A percentile compares a stretch with the other conserved stretches of the same genome.
These are phyloP conservation scores for Oasisia sp. DNA, from an alignment of 2,888 invertebrate genomes.

Conservation along the genomic window DNA sequence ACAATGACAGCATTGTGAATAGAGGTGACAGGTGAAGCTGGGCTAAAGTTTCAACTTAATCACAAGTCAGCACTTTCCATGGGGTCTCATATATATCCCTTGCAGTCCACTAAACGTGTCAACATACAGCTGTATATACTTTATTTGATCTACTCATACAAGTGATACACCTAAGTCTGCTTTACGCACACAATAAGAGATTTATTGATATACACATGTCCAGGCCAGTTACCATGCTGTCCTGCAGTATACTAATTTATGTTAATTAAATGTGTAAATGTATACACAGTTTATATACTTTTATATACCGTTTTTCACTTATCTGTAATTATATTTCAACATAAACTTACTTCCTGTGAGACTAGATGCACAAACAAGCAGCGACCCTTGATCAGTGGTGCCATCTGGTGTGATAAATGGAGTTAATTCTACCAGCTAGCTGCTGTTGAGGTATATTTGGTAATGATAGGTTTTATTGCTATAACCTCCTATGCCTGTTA, in stretches of 20 bases:
- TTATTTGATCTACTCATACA: background rate
- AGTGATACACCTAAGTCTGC: background rate
- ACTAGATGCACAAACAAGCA: background rate
- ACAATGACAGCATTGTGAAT: background rate
- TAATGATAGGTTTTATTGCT: background rate
- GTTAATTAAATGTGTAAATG: background rate
- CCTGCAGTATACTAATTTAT: background rate
- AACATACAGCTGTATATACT: background rate
- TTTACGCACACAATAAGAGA: background rate
- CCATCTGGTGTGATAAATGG: background rate
- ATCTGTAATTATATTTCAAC: background rate
- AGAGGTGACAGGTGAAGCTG: background rate
- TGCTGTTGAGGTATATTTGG: background rate
- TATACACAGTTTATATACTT: background rate
- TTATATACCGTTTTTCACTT: background rate
- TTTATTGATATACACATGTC: background rate
- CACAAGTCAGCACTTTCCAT: background rate
- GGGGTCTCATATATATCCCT: background rate
- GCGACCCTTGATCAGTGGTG: background rate
- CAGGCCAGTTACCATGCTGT: background rate
- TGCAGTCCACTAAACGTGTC: background rate
- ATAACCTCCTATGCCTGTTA: background rate
- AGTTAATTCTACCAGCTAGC: background rate
- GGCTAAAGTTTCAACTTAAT: slow-evolving; percentile 1
- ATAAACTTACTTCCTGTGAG: background rate